Percentiles rank a stretch among this genome's conserved stretches.
phyloP scores from a whole-genome alignment of 2,113 vertebrate genomes.

The Lota lota region DNA sequence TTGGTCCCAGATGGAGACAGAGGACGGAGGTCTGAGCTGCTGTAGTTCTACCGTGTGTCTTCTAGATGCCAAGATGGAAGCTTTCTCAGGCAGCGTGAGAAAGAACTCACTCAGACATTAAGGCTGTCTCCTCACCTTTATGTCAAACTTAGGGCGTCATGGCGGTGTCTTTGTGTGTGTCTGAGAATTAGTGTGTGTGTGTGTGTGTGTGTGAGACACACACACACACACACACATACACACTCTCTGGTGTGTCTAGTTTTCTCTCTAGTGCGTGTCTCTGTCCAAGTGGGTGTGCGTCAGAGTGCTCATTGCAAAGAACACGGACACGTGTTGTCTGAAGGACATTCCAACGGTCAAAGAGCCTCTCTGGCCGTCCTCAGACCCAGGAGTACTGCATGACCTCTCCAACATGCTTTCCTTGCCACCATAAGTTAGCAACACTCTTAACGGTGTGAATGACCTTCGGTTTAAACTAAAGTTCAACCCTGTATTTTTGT shows the following conservation, averaged over 20 bases:
- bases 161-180: slow-evolving; percentile 25
- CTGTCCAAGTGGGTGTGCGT: neutral
- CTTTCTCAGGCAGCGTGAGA: slow-evolving; percentile 21
- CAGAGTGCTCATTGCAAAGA: too few relatives aligned
- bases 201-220: neutral
- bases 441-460: neutral
- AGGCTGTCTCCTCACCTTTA: slow-evolving; percentile 3
- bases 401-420: neutral
- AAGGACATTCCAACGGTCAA: slow-evolving; percentile 34
- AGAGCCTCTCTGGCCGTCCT: slow-evolving; percentile 30
- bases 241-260: too few relatives aligned
- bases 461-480: too few relatives aligned
- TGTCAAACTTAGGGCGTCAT: neutral
- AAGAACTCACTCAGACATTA: slow-evolving; percentile 12
- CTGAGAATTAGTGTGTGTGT: slow-evolving; percentile 10
- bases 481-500: too few relatives aligned
- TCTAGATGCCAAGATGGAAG: slow-evolving; percentile 18
- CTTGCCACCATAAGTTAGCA: neutral
- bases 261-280: slow-evolving; percentile 28
- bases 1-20: too few relatives aligned
- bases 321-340: neutral
- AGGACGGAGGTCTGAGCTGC: too few relatives aligned
- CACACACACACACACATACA: too few relatives aligned
- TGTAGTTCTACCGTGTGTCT: too few relatives aligned
- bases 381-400: neutral